A percentile compares a stretch with the other conserved stretches of the same genome.
phyloP scores from a whole-genome alignment of 2,888 invertebrate species.

The Molanna angustata region DNA sequence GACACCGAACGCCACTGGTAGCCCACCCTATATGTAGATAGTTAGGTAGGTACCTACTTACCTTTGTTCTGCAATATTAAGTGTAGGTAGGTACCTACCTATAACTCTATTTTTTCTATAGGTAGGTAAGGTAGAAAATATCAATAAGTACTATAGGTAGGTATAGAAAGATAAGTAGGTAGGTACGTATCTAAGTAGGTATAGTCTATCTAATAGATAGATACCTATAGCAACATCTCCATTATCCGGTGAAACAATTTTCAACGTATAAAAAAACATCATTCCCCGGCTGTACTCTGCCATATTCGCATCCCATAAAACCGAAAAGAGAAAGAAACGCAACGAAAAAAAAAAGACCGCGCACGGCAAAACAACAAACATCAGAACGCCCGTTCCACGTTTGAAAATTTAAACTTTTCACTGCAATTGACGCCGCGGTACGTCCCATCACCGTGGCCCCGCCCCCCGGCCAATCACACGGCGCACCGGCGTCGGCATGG shows the following conservation, averaged over 20 bases:
- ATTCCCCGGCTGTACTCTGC: neutral
- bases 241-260: neutral
- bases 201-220: too few relatives aligned
- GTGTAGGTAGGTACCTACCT: too few relatives aligned
- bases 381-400: slow-evolving; percentile 1
- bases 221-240: too few relatives aligned
- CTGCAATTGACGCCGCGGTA: neutral
- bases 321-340: neutral
- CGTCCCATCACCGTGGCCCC: slow-evolving; percentile 6
- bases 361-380: neutral
- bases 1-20: too few relatives aligned
- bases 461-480: slow-evolving; percentile 36
- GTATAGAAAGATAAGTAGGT: too few relatives aligned
- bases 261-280: neutral
- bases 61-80: too few relatives aligned
- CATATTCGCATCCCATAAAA: neutral
- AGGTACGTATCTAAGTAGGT: too few relatives aligned
- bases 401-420: slow-evolving; percentile 11
- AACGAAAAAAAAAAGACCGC: neutral
- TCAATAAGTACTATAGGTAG: too few relatives aligned
- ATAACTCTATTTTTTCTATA: too few relatives aligned
- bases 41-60: too few relatives aligned
- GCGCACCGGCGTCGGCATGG: slow-evolving; percentile 32
- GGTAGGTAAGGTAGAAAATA: too few relatives aligned
- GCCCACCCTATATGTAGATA: too few relatives aligned